Evolutionary conservation across 2,888 invertebrate species (phyloP), one percentile per base, ranked within the genome.

Genomic region (Orchesellides sinensis): DNA sequence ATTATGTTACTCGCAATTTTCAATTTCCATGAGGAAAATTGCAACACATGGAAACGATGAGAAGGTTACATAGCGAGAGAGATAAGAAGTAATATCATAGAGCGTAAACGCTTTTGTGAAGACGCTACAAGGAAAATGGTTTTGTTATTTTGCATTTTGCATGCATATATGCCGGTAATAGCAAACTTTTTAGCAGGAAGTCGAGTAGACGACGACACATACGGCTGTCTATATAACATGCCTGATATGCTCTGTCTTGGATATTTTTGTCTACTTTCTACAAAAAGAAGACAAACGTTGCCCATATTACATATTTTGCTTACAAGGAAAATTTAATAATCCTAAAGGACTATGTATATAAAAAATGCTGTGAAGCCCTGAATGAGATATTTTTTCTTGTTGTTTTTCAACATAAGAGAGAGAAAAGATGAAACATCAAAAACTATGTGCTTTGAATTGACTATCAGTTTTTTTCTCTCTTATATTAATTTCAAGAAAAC

Each of bases 321-420:
- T 23, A 4, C 23, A 54, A 21, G 21, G 14, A 52, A 69, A 69
- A 69, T 69, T 69, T 69, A 69, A 52, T 69, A 69, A 69, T 54
- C 69, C 29, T 66, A 54, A 54, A 52, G 32, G 19, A 54, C 32
- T 32, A 52, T 27, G 52, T 69, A n/a, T n/a, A n/a, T n/a, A n/a
- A n/a, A 69, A 69, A 52, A 69, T 23, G 21, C 23, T 21, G 54
- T 23, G 23, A 19, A 54, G 17, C n/a, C n/a, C n/a, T n/a, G n/a
- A n/a, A n/a, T n/a, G n/a, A n/a, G n/a, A 49, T 49, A 49, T 49
- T n/a, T 49, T 8, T 10, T 8, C 49, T 10, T 49, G 10, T 17
- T 35, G 35, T 52, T 52, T 52, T 21, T 5, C 21, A 5, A 52
- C 4, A 52, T 5, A 12, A 21, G 23, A 52, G 21, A 12, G 35